Percentiles rank a stretch among this genome's conserved stretches.
These are phyloP conservation scores for Pomatostomus ruficeps DNA, from an alignment of 2,113 vertebrate genomes.

Conservation along the genomic window DNA sequence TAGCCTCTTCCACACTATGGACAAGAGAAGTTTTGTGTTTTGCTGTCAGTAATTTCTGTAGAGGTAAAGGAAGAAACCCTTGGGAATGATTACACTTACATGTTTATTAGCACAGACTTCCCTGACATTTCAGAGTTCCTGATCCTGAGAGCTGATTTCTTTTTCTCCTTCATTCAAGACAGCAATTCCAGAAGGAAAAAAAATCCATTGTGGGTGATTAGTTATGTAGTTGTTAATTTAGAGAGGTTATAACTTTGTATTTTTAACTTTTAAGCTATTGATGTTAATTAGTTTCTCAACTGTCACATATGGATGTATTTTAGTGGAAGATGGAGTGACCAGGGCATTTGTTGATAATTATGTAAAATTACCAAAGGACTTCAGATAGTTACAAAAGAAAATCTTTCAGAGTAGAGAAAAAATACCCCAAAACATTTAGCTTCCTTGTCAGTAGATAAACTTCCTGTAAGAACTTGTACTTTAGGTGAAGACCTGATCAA, in stretches of 20 bases:
- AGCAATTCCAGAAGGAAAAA: neutral
- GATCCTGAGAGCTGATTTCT: neutral
- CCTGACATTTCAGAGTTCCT: neutral
- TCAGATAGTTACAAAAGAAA: neutral
- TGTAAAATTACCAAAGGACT: neutral
- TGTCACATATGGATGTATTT: neutral
- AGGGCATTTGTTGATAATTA: neutral
- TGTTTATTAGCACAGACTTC: neutral
- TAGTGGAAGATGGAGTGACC: neutral
- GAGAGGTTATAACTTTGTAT: neutral
- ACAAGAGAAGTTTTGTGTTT: slow-evolving; percentile 9
- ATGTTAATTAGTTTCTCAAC: neutral
- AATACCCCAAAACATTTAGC: neutral
- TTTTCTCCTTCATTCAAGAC: neutral
- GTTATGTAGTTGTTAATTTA: neutral
- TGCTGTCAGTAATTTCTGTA: neutral
- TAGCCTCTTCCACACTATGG: neutral
- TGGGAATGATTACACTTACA: neutral
- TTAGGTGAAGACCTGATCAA: neutral
- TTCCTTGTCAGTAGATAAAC: neutral
- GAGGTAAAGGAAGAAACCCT: slow-evolving; percentile 1
- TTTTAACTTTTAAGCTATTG: neutral
- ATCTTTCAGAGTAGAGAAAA: neutral
- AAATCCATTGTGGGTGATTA: neutral
- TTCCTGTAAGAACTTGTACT: neutral